These are phyloP conservation scores for Nomada flava DNA, from an alignment of 2,888 invertebrate genomes.

Conservation along the genomic window DNA sequence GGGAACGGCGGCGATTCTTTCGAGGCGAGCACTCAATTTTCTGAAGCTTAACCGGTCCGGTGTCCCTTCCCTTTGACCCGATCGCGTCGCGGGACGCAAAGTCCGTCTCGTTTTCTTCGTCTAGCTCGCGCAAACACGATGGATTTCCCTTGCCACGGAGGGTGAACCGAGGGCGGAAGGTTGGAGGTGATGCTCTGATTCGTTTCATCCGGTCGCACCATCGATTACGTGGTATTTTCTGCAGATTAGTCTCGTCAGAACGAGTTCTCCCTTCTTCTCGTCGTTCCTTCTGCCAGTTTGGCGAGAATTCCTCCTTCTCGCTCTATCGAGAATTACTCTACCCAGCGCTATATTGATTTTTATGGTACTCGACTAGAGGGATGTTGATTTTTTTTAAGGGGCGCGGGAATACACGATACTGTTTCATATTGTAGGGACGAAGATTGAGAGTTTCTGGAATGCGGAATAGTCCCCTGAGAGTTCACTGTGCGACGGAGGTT, in stretches of 20 bases:
- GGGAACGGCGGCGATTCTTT: constrained; percentile 34
- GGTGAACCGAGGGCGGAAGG: not conserved
- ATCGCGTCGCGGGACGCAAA: constrained; percentile 68
- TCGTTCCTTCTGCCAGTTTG: constrained; percentile 10
- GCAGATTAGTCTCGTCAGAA: constrained; percentile 47
- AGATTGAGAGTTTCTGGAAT: not conserved
- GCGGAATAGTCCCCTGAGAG: not conserved
- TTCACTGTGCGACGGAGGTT: not conserved
- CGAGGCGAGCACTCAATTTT: constrained; percentile 81
- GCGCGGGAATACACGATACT: too few species aligned
- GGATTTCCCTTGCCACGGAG: constrained; percentile 17
- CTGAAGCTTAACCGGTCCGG: constrained; percentile 79
- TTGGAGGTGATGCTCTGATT: constrained; percentile 39
- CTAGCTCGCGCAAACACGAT: constrained; percentile 45
- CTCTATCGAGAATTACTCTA: not conserved
- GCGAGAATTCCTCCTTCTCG: not conserved
- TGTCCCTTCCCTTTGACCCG: constrained; percentile 55
- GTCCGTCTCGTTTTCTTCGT: constrained; percentile 64
- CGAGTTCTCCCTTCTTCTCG: constrained; percentile 12
- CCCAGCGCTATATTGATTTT: not conserved
- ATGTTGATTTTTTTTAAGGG: not conserved
- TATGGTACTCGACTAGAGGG: not conserved
- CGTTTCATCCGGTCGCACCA: constrained; percentile 48
- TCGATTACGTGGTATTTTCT: constrained; percentile 60
- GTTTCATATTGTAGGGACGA: not conserved